phyloP scores from a whole-genome alignment of 92 coral and sea anemone species.

The Palythoa grandis region DNA sequence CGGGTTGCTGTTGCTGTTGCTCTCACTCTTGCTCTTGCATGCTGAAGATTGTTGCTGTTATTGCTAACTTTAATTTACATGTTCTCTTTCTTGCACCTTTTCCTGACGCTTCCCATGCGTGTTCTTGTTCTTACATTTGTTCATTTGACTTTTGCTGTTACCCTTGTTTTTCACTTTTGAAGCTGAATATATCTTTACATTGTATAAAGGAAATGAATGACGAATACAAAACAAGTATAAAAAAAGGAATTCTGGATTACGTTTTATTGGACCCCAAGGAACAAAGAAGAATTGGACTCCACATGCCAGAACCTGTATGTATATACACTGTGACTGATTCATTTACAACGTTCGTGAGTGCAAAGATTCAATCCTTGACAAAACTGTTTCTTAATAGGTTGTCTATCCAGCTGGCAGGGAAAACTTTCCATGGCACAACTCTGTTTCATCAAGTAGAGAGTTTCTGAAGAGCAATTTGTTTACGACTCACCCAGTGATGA shows the following conservation, averaged over 20 bases:
- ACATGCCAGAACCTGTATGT: slow-evolving; percentile 88
- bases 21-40: background rate
- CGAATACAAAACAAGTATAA: slow-evolving; percentile 81
- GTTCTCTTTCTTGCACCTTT: too few species aligned
- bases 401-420: slow-evolving; percentile 91
- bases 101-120: background rate
- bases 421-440: slow-evolving; percentile 87
- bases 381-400: slow-evolving; percentile 53
- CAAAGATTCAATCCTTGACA: background rate
- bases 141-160: background rate
- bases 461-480: slow-evolving; percentile 71
- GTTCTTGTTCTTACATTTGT: background rate
- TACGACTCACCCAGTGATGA: slow-evolving; percentile 80
- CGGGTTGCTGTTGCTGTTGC: background rate
- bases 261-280: slow-evolving; percentile 90
- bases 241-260: slow-evolving; percentile 91
- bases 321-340: background rate
- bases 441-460: slow-evolving; percentile 67
- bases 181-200: background rate
- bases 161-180: too few species aligned
- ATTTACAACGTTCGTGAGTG: background rate
- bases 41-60: too few species aligned
- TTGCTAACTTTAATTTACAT: too few species aligned
- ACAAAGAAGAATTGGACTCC: slow-evolving; percentile 90
- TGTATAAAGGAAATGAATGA: slow-evolving; percentile 86